Percentiles rank a stretch among this genome's conserved stretches.
phyloP scores from a whole-genome alignment of 2,113 vertebrate species.

The Sylvilagus bachmani region DNA sequence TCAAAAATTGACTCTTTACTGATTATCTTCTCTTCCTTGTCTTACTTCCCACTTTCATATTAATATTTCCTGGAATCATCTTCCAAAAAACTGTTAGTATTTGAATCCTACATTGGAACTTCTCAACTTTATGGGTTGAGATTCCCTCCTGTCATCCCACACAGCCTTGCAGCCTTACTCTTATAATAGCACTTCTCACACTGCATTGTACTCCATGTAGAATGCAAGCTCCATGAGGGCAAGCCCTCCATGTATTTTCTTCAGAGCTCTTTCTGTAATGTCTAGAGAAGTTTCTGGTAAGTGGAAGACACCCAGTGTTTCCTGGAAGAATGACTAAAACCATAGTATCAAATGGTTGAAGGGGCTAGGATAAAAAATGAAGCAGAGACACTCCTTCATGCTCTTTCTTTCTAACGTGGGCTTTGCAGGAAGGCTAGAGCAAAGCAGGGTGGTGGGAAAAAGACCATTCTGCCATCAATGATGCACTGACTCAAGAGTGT shows the following conservation, averaged over 20 bases:
- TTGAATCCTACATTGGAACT: background rate
- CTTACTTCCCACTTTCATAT: background rate
- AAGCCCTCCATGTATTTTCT: background rate
- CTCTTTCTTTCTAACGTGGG: too few species aligned
- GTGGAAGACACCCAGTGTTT: background rate
- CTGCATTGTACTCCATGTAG: background rate
- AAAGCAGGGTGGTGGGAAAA: too few species aligned
- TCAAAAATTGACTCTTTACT: background rate
- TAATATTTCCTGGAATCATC: background rate
- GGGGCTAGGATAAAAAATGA: background rate
- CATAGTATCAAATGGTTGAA: background rate
- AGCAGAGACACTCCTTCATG: too few species aligned
- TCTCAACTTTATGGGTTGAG: background rate
- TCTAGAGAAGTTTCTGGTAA: background rate
- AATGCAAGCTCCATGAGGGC: background rate
- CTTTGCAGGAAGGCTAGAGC: too few species aligned
- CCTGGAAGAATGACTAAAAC: background rate
- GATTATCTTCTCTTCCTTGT: background rate
- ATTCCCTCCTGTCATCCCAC: background rate
- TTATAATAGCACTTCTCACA: background rate
- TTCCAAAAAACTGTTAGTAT: background rate
- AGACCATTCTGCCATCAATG: too few species aligned
- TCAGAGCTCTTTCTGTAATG: background rate
- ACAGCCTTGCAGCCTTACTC: background rate
- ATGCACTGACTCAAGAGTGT: too few species aligned